phyloP scores from a whole-genome alignment of 2,797 vertebrate species.

The Oreonectes daqikongensis region DNA sequence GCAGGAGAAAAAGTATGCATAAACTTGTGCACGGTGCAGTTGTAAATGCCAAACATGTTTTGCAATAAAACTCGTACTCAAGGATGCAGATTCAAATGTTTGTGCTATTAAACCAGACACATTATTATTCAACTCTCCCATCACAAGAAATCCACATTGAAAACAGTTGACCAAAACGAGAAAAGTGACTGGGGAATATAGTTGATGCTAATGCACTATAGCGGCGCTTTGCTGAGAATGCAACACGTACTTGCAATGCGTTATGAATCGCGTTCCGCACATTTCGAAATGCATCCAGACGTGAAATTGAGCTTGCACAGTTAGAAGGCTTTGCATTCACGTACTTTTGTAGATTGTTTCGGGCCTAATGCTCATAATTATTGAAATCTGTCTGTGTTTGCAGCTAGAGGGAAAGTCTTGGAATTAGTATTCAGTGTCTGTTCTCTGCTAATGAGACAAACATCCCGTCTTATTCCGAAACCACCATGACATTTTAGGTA shows the following conservation, averaged over 20 bases:
- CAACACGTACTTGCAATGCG: background rate
- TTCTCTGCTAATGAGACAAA: slow-evolving; percentile 42
- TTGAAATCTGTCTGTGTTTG: slow-evolving; percentile 30
- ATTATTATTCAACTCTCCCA: background rate
- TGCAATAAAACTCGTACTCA: background rate
- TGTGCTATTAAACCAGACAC: background rate
- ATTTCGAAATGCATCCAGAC: background rate
- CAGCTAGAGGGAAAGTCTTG: background rate
- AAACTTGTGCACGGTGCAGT: too few relatives aligned
- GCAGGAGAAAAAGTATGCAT: too few relatives aligned
- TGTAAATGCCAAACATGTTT: too few relatives aligned
- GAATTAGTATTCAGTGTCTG: slow-evolving; percentile 35
- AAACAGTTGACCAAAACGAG: background rate
- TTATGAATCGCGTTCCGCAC: background rate
- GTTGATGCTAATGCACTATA: background rate
- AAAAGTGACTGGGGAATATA: background rate
- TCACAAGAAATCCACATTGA: background rate
- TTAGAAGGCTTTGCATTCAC: background rate
- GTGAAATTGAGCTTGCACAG: background rate
- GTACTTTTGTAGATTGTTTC: slow-evolving; percentile 10
- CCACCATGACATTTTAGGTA: slow-evolving; percentile 13
- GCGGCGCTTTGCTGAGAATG: background rate
- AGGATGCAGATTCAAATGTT: background rate
- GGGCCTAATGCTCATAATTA: slow-evolving; percentile 5
- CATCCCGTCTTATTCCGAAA: slow-evolving; percentile 38